These are phyloP conservation scores for Ephestia elutella DNA, from an alignment of 1,140 invertebrate species.

Conservation along the genomic window DNA sequence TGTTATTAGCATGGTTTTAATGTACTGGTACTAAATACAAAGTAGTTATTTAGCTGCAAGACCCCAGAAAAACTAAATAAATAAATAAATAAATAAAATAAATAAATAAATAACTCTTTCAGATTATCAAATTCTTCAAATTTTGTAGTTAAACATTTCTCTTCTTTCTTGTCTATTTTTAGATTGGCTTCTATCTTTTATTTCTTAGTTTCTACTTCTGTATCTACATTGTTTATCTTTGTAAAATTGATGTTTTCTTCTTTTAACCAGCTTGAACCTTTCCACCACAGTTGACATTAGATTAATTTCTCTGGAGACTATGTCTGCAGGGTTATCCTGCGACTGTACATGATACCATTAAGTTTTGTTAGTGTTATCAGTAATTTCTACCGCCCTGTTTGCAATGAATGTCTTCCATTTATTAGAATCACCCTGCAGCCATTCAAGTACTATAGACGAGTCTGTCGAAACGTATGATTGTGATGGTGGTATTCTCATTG, in stretches of 20 bases:
- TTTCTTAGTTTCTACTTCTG: slow-evolving; percentile 21
- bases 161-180: slow-evolving; percentile 1
- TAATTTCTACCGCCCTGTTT: slow-evolving; percentile 45
- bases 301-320: slow-evolving; percentile 27
- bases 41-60: too few relatives aligned
- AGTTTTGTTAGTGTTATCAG: slow-evolving; percentile 11
- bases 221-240: slow-evolving; percentile 13
- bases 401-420: slow-evolving; percentile 48
- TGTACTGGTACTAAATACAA: too few relatives aligned
- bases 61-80: too few relatives aligned
- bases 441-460: slow-evolving; percentile 32
- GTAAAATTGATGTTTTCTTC: slow-evolving; percentile 17
- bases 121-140: slow-evolving; percentile 47
- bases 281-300: slow-evolving; percentile 20
- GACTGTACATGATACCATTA: slow-evolving; percentile 34
- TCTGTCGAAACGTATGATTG: slow-evolving; percentile 39
- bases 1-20: too few relatives aligned
- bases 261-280: slow-evolving; percentile 20
- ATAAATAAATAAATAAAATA: too few relatives aligned
- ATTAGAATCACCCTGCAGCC: slow-evolving; percentile 18
- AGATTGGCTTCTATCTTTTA: slow-evolving; percentile 23
- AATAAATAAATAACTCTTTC: slow-evolving; percentile 34
- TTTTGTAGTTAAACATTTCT: slow-evolving; percentile 18
- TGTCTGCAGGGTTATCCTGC: slow-evolving; percentile 35
- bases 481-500: slow-evolving; percentile 13